phyloP scores from a whole-genome alignment of 2,797 vertebrate species.

The Xenops minutus region DNA sequence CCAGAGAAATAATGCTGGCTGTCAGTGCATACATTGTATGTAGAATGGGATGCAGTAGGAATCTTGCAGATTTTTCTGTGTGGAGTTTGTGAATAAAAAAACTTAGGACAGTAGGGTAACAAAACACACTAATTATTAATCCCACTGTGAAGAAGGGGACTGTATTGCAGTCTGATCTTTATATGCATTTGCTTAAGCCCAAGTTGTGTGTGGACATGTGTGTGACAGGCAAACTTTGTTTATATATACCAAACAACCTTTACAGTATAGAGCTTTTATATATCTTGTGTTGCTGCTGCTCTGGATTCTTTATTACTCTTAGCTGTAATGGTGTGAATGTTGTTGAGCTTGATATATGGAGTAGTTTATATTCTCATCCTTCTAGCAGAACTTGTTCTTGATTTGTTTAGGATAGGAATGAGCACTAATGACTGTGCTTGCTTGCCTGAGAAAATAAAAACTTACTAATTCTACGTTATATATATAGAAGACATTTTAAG shows the following conservation, averaged over 20 bases:
- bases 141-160: not conserved
- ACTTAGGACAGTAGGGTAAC: not conserved
- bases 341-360: not conserved
- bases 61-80: not conserved
- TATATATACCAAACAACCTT: not conserved
- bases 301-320: not conserved
- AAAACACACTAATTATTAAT: not conserved
- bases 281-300: not conserved
- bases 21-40: accelerated
- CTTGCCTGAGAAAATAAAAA: not conserved
- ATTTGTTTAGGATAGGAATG: not conserved
- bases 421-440: not conserved
- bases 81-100: not conserved
- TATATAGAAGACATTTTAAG: not conserved
- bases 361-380: not conserved
- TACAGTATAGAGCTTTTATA: not conserved
- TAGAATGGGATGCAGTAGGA: not conserved
- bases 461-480: not conserved
- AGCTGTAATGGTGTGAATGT: not conserved
- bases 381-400: not conserved
- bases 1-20: not conserved
- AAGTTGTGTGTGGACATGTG: accelerated
- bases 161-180: not conserved
- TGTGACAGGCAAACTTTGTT: not conserved
- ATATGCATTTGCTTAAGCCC: not conserved